Base-by-base conservation (phyloP, 2,888 invertebrate species). In the Amblyteles armatorius region DNA sequence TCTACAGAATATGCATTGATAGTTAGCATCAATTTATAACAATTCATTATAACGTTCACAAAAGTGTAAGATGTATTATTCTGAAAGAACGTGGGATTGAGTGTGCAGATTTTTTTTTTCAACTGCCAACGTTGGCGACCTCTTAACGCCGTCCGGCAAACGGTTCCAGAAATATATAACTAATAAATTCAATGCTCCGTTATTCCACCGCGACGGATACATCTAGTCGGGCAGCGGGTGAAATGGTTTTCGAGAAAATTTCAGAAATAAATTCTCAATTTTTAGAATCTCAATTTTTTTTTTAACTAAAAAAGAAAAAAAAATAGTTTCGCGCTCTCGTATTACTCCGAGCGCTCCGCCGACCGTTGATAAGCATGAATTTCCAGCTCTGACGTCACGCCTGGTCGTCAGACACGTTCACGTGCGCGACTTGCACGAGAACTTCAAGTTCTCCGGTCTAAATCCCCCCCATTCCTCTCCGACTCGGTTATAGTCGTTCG, bases 341-440 rank as follows among this genome's bases (percentile, higher is more conserved):
- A 83, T 82, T 76, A 72, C 60, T 44, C 40, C 26, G 44, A 52
- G 19, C 60, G 50, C 72, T 55, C 71, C 72, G 52, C 65, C 48
- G 22, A 44, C 36, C 82, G 78, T 52, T 78, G 83, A 83, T 82
- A 72, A 79, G 71, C 78, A 68, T 55, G 52, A 82, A 79, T 65
- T 81, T 68, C 44, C 9, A 79, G 19, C 33, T 40, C 57, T 82
- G 83, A 85, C 84, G 79, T 84, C 82, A 83, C 52, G n/a, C 26
- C 7, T 65, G 74, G 71, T 78, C 67, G 79, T 78, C 74, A 82
- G 80, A 48, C 69, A 22, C 68, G 69, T 83, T 87, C 83, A 87
- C 82, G 85, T 82, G 83, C 55, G 80, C 81, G 82, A 44, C 52
- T 72, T 67, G 57, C 74, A 50, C 52, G 57, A 79, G 48, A 72